Evolutionary conservation across 1,140 invertebrate genomes (phyloP), one percentile per base, ranked within the genome.

Genomic region (Tetragonula clypearis): DNA sequence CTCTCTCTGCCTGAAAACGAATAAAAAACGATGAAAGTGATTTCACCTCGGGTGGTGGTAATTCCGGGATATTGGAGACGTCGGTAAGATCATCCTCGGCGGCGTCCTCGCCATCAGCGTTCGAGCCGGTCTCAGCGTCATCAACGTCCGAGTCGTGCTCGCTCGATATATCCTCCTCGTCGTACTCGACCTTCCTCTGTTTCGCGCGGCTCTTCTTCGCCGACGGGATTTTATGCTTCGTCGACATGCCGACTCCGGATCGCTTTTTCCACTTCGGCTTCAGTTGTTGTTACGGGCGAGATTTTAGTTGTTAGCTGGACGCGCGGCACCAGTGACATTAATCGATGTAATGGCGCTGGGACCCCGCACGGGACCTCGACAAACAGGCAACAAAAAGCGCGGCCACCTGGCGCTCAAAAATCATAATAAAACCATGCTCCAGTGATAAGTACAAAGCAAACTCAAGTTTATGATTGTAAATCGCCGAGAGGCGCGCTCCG

Each of bases 161-260:
- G 83, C 94, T 95, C 53, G 94, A 95, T 82, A 95, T 94, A 80
- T 95, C 93, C 75, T 95, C 94, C 17, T 95, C 94, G 71, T 95
- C 95, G 81, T 95, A 95, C 58, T 94, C 93, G 41, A 94, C 93
- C 78, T 94, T 95, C 26, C 91, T 91, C 15, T 90, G 86, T 87
- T 95, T 95, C 35, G 90, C 88, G 56, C 93, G 93, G 23, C 86
- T 87, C 79, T 95, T 95, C 81, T 94, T 94, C 56, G 15, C 78
- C 2, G 90, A 35, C 15, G 88, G 56, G 79, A 71, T 90, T 92
- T 94, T 95, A 53, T 94, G 91, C 79, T 95, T 95, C 55, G 90
- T 84, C 73, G 93, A 94, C 93, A 94, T 94, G 69, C 84, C 82
- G 56, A 30, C 1, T n/a, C 17, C 2, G 15, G 15, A 58, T 56